These are phyloP conservation scores for Cyanoramphus novaezelandiae DNA, from an alignment of 2,113 vertebrate genomes.

Conservation along the genomic window DNA sequence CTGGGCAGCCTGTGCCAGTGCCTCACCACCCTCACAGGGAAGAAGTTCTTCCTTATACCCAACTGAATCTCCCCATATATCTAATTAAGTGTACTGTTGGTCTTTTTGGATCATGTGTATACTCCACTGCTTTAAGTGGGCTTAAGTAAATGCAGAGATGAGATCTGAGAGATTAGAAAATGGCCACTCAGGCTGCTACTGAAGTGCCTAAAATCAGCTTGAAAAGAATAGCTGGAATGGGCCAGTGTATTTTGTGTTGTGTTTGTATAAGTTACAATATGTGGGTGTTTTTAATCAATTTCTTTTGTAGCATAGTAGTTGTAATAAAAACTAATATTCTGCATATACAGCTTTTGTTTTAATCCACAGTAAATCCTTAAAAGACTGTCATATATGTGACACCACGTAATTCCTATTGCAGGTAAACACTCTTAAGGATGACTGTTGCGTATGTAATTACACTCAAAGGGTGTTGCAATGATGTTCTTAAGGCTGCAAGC, in stretches of 20 bases:
- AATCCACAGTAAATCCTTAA: background rate
- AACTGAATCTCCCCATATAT: background rate
- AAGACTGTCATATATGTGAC: rapidly evolving
- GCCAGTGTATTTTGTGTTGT: background rate
- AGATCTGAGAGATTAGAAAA: background rate
- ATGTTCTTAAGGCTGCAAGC: background rate
- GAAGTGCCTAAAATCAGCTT: background rate
- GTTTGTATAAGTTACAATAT: background rate
- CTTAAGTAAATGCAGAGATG: background rate
- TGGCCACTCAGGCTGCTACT: background rate
- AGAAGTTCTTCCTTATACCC: background rate
- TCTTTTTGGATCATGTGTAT: background rate
- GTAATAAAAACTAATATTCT: background rate
- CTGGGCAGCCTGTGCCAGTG: background rate
- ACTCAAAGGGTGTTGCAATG: background rate
- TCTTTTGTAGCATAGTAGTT: background rate
- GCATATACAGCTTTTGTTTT: background rate
- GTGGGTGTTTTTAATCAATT: background rate
- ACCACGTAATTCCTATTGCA: background rate
- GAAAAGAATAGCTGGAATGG: background rate
- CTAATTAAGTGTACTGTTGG: background rate
- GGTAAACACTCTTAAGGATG: background rate
- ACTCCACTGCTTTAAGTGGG: background rate
- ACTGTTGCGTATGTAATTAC: background rate
- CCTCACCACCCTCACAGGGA: background rate